Percentiles rank a stretch among this genome's conserved stretches.
Conservation (phyloP, 2,113 vertebrate genomes). For the Lathamus discolor region DNA sequence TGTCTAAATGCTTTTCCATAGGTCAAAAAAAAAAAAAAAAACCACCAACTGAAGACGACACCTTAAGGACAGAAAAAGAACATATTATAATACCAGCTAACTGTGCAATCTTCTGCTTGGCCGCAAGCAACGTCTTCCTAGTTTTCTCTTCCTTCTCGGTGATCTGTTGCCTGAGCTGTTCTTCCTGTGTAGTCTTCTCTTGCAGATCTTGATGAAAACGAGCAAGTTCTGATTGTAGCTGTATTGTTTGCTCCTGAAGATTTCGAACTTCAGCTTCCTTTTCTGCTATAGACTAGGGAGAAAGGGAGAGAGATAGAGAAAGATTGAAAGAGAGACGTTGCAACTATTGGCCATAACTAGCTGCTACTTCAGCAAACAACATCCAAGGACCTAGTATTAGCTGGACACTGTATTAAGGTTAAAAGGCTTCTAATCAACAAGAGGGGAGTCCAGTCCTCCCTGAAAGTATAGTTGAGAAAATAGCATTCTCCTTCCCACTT, state of each 20-base stretch:
- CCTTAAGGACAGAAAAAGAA: neutral
- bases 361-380: neutral
- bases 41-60: neutral
- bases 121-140: slow-evolving; percentile 87
- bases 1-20: neutral
- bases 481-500: neutral
- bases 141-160: slow-evolving; percentile 94
- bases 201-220: slow-evolving; percentile 89
- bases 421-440: neutral
- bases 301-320: neutral
- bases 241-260: slow-evolving; percentile 85
- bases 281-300: slow-evolving; percentile 81
- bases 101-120: slow-evolving; percentile 91
- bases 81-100: slow-evolving; percentile 74
- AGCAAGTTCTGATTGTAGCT: slow-evolving; percentile 84
- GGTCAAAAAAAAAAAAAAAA: neutral
- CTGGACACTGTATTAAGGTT: neutral
- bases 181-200: slow-evolving; percentile 86
- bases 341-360: neutral
- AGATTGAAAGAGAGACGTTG: neutral
- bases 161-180: slow-evolving; percentile 88
- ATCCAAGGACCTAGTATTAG: neutral
- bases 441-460: neutral
- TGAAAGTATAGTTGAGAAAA: neutral
- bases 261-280: slow-evolving; percentile 84